Conservation (phyloP, 2,888 invertebrate genomes). For the Argynnis bischoffii region DNA sequence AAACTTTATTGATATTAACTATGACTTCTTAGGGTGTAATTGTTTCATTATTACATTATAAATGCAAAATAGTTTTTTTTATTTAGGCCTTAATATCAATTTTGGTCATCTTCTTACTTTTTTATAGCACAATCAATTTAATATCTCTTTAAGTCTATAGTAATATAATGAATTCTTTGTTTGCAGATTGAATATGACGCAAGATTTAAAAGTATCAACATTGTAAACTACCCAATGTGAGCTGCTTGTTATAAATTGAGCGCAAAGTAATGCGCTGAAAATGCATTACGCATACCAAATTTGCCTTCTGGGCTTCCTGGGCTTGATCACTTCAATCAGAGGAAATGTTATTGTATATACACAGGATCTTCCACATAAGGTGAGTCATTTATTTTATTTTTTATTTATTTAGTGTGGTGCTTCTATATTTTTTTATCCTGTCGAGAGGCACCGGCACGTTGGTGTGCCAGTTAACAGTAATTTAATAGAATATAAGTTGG, state of each 20-base stretch:
- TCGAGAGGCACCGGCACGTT: too few relatives aligned
- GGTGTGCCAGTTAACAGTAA: too few relatives aligned
- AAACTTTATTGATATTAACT: too few relatives aligned
- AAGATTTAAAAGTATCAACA: constrained; percentile 3
- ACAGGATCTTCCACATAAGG: constrained; percentile 56
- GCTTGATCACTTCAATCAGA: constrained; percentile 51
- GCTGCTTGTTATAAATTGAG: constrained; percentile 19
- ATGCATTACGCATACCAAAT: constrained; percentile 54
- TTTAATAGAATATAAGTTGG: too few relatives aligned
- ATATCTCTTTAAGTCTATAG: background rate
- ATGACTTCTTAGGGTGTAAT: too few relatives aligned
- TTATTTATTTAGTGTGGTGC: background rate
- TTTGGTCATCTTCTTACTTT: too few relatives aligned
- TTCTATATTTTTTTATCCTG: too few relatives aligned
- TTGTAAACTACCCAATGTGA: constrained; percentile 20
- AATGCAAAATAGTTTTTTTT: too few relatives aligned
- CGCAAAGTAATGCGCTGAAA: constrained; percentile 42
- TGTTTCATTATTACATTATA: too few relatives aligned
- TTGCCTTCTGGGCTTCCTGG: constrained; percentile 50
- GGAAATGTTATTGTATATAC: constrained; percentile 62
- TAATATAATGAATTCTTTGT: background rate
- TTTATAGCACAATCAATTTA: too few relatives aligned
- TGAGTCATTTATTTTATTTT: constrained; percentile 44
- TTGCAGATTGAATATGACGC: constrained; percentile 15
- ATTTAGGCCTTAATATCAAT: too few relatives aligned